Base-by-base conservation (phyloP, 2,113 vertebrate species). In the Lepus timidus region DNA sequence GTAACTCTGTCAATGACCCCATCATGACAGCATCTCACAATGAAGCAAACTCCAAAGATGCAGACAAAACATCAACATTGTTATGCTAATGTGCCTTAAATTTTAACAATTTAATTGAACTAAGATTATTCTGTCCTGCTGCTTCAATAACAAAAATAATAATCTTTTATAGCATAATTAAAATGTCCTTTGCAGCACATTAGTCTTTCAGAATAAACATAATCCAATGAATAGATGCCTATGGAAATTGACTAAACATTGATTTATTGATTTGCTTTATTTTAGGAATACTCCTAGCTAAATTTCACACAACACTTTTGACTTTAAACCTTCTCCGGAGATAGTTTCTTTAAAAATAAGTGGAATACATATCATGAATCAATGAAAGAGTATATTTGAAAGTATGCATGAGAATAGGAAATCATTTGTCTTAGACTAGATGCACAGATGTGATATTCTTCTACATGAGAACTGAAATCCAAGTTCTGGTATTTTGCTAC, bases 31-130 rank as follows among this genome's bases (percentile, higher is more conserved):
- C 2, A 74, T 14, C 29, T 52, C 29, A 22, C 20, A 55, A 58
- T 22, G 6, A 95, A 39, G 62, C 55, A 80, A 44, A 7, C 29
- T 55, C 61, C 49, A 14, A 71, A 67, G 29, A 71, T 36, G 16
- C 20, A 75, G 93, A 33, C 27, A 29, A 55, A 25, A 62, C 14
- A 2, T 51, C 36, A 52, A 9, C 67, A 44, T 64, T 64, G n/a
- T 83, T 39, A 20, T 70, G 73, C 51, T 76, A 68, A 51, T 67
- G 2, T 20, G 64, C 27, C 68, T 76, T 79, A 17, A 79, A 49
- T 79, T 95, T 75, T 88, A 74, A 75, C 31, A 61, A n/a, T 70
- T 85, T 96, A 62, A 86, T 27, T 36, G 76, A 91, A 89, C 20
- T 95, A 61, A 87, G 36, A n/a, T 73, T 36, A 79, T 89, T 93